Base-by-base conservation (phyloP, 2,888 invertebrate genomes). In the Ochlodes sylvanus region DNA sequence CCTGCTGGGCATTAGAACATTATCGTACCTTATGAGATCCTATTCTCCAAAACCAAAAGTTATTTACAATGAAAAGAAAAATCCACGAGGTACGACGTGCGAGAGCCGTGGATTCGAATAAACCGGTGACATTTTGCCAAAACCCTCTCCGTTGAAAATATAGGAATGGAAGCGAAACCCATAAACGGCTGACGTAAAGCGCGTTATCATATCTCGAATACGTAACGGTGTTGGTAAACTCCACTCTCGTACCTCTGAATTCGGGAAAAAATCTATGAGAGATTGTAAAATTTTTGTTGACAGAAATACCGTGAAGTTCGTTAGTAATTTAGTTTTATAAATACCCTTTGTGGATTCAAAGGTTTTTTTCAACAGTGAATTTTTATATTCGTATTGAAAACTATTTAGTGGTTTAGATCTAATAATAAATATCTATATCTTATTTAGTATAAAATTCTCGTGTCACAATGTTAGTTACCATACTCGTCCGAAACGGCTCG, bases 141-240 rank as follows among this genome's bases (percentile, higher is more conserved):
- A 17, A 44, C 52, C 50, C 50, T 61, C 44, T 34, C 34, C 38
- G 17, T 41, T n/a, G 41, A 63, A 63, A 63, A 63, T 63, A 54
- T 21, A 41, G 52, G 62, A 54, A 50, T 61, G 38, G 50, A 60
- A 58, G 52, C 62, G 34, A 32, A 54, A 34, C 38, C 38, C 52
- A 41, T 54, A 63, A 63, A 63, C 62, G 62, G 52, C 38, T 34
- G 62, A 63, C 52, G 62, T 54, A 63, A 41, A 60, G 44, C 47
- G 47, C 42, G 60, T 60, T 60, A 44, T 60, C 60, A 60, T 44
- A 60, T 60, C 47, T 60, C 60, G 60, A 41, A 50, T 54, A 38
- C 41, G 21, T 52, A 63, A 63, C 62, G 21, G 17, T 38, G 42
- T 50, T 61, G n/a, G 50, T 34, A 50, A 61, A 61, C 47, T 61